These are phyloP conservation scores for Triplophysa siluroides DNA, from an alignment of 2,113 vertebrate genomes.

Conservation along the genomic window DNA sequence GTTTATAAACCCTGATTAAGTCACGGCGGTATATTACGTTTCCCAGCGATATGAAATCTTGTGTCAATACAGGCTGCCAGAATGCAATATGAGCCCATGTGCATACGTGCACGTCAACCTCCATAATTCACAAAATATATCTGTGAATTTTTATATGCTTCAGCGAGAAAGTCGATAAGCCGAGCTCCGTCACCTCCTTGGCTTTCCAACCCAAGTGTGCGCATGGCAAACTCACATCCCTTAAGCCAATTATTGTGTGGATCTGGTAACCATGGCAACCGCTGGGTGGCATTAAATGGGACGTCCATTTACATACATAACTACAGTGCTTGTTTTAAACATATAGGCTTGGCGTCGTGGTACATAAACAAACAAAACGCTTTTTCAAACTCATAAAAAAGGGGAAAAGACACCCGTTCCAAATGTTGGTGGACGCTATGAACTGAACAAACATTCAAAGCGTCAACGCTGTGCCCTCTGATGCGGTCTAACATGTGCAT, in stretches of 20 bases:
- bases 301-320: slow-evolving; percentile 45
- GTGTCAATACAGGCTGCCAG: neutral
- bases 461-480: neutral
- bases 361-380: neutral
- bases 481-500: neutral
- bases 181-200: neutral
- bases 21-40: slow-evolving; percentile 2
- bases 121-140: slow-evolving; percentile 12
- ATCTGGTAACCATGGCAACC: slow-evolving; percentile 59
- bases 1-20: slow-evolving; percentile 28
- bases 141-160: slow-evolving; percentile 16
- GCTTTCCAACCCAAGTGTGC: slow-evolving; percentile 16
- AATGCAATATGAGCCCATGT: slow-evolving; percentile 6
- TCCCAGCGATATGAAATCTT: neutral
- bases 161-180: slow-evolving; percentile 10
- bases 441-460: slow-evolving; percentile 1
- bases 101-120: neutral
- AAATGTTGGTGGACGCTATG: neutral
- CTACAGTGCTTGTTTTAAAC: slow-evolving; percentile 19
- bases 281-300: slow-evolving; percentile 47
- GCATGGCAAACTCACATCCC: slow-evolving; percentile 49
- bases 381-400: neutral
- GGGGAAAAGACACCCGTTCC: neutral
- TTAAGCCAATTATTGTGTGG: slow-evolving; percentile 56
- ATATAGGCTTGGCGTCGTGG: neutral